Conservation (phyloP, 1,140 invertebrate genomes). For the Eumeta japonica region DNA sequence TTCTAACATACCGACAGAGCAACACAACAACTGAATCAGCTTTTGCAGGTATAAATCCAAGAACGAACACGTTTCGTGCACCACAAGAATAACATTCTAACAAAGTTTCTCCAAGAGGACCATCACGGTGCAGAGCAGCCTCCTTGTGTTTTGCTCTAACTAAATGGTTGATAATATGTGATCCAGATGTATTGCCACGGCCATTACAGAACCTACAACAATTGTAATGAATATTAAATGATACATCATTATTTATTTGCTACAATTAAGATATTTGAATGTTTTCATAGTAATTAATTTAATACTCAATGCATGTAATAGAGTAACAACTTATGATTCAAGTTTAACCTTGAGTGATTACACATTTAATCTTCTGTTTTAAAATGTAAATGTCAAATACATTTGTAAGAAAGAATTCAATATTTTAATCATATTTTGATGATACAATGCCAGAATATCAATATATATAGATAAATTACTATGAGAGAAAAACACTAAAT, state of each 20-base stretch:
- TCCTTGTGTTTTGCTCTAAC: slow-evolving; percentile 98
- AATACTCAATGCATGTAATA: not conserved
- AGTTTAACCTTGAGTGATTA: no score
- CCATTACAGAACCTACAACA: slow-evolving; percentile 88
- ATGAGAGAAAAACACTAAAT: no score
- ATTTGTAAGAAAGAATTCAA: no score
- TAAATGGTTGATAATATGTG: slow-evolving; percentile 98
- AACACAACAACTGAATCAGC: slow-evolving; percentile 99
- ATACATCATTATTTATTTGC: not conserved
- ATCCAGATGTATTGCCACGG: slow-evolving; percentile 94
- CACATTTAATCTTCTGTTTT: no score
- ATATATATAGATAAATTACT: no score
- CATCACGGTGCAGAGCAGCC: slow-evolving; percentile 96
- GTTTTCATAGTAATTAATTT: not conserved
- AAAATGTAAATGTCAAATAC: no score
- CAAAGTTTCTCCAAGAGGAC: slow-evolving; percentile 94
- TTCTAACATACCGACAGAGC: slow-evolving; percentile 73
- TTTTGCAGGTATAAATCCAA: slow-evolving; percentile 99
- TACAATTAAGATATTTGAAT: not conserved
- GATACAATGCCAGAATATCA: no score
- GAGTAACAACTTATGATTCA: no score
- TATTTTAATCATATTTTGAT: no score
- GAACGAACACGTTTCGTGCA: slow-evolving; percentile 94
- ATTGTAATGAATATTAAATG: not conserved
- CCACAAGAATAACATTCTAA: slow-evolving; percentile 99